Evolutionary conservation across 2,113 vertebrate species (phyloP), one percentile per base, ranked within the genome.

Genomic region (Poeciliopsis retropinna): DNA sequence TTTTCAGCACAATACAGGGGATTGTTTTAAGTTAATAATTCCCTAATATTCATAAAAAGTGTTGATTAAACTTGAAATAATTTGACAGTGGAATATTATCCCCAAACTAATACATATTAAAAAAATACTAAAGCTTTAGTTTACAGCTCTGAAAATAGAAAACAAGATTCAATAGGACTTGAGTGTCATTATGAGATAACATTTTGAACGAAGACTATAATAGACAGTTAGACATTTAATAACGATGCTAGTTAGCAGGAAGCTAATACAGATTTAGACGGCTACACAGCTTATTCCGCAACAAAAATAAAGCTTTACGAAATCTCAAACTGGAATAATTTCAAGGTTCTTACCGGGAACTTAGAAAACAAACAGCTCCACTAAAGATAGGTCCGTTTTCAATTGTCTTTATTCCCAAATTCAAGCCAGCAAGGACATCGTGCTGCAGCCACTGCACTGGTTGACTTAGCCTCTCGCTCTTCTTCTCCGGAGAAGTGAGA

Each of bases 401-500:
- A 64, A 29, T 69, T 41, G 69, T 72, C 54, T 68, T 78, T 81
- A 60, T 25, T 0, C 32, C 5, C 3, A 60, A 78, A 73, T 51
- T 30, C 1, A 67, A 10, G 3, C 47, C 51, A 11, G 47, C 87
- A 92, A 92, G 92, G 92, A 80, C 91, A 91, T 71, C 67, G 62
- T 11, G 57, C 73, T 64, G 1, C 4, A 4, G 29, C 19, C 3
- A 0, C 0, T 15, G 22, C 30, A 17, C 57, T 12, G 1, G 0
- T 1, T 0, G 1, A 5, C 19, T 84, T 89, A 11, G 11, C 91
- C 90, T 87, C 54, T 1, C 17, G 2, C n/a, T 57, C 51, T n/a
- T 57, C 51, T 57, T 57, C 22, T 25, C 51, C 17, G 22, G 22
- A 57, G 25, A 25, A 9, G 19, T 54, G 51, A 41, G 17, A 1